These are phyloP conservation scores for Acrobeloides nanus DNA, from an alignment of 2,888 invertebrate genomes.

Conservation along the genomic window DNA sequence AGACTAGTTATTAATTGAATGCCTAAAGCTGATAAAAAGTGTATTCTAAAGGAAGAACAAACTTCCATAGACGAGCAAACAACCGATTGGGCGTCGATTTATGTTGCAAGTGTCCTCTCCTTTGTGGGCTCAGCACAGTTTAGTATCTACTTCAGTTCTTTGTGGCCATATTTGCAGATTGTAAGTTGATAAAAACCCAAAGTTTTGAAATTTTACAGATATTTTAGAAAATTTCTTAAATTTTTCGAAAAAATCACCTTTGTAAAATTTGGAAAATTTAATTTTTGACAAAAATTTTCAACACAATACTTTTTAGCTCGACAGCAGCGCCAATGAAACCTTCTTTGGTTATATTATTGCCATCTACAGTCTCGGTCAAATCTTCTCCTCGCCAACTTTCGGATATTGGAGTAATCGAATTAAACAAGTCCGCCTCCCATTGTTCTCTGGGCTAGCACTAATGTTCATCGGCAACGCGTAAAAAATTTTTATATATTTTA, in stretches of 20 bases:
- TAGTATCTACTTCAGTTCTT: constrained; percentile 11
- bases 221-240: background rate
- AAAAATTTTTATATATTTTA: too few relatives aligned
- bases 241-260: background rate
- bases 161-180: constrained; percentile 17
- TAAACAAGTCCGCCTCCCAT: constrained; percentile 20
- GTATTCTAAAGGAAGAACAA: too few relatives aligned
- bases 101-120: constrained; percentile 15
- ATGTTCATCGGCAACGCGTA: constrained; percentile 54
- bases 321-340: constrained; percentile 16
- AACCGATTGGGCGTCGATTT: constrained; percentile 21
- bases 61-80: too few relatives aligned
- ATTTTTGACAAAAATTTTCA: background rate
- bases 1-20: too few relatives aligned
- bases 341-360: constrained; percentile 33
- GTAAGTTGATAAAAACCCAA: constrained; percentile 9
- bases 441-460: constrained; percentile 34
- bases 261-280: too few relatives aligned
- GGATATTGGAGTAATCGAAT: constrained; percentile 29
- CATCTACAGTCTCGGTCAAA: constrained; percentile 29
- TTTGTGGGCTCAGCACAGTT: constrained; percentile 19
- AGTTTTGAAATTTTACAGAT: background rate
- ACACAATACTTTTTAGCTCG: constrained; percentile 10
- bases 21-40: too few relatives aligned
- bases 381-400: constrained; percentile 27